A percentile compares a stretch with the other conserved stretches of the same genome.
These are phyloP conservation scores for Helleia helle DNA, from an alignment of 2,888 invertebrate genomes.

Conservation along the genomic window DNA sequence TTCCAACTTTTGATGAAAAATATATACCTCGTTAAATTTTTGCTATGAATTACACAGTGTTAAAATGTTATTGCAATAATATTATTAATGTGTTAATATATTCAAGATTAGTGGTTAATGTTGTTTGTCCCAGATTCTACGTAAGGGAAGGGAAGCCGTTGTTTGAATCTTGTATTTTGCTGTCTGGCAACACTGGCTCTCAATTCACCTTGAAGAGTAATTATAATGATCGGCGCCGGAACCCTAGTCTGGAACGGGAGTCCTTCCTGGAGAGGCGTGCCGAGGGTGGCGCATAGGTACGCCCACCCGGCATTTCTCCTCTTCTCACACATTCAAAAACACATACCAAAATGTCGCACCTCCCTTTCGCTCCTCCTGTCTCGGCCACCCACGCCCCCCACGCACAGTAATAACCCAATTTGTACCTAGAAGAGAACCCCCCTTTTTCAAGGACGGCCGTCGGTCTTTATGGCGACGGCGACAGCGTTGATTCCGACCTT, in stretches of 20 bases:
- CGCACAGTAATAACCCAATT: conserved; percentile 73
- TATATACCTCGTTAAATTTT: background rate
- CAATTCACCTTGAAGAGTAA: conserved; percentile 71
- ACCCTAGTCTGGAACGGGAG: conserved; percentile 62
- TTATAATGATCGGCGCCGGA: conserved; percentile 72
- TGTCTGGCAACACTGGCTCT: conserved; percentile 31
- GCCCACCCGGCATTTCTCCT: conserved; percentile 54
- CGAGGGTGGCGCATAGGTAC: conserved; percentile 63
- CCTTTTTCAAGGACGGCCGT: conserved; percentile 74
- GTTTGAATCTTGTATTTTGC: background rate
- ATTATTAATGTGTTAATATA: no score
- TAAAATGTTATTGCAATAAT: no score
- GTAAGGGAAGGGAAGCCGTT: background rate
- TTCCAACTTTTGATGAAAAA: background rate
- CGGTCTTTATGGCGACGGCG: conserved; percentile 73
- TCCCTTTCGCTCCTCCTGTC: conserved; percentile 49
- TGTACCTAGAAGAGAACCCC: conserved; percentile 60
- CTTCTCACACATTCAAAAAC: conserved; percentile 27
- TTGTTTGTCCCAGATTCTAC: background rate
- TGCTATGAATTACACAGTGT: no score
- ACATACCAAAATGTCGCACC: conserved; percentile 22
- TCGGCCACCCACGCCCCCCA: conserved; percentile 57
- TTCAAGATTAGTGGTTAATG: no score
- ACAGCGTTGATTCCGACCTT: conserved; percentile 74
- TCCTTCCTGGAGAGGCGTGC: conserved; percentile 69